Evolutionary conservation across 2,113 vertebrate species (phyloP), one percentile per base, ranked within the genome.

Genomic region (Hyaena hyaena): DNA sequence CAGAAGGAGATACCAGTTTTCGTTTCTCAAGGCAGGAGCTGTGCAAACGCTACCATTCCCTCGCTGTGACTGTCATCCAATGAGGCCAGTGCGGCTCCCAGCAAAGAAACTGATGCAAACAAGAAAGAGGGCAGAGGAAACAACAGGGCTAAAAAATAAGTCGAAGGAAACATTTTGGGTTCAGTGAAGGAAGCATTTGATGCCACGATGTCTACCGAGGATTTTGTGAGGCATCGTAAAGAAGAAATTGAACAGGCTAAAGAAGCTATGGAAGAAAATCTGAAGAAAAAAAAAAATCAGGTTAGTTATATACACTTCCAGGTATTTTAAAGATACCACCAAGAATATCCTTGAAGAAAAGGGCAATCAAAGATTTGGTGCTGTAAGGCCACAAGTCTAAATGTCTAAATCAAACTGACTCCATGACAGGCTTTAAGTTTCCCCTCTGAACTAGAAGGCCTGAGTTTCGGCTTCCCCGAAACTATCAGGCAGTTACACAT

Each of bases 181-280:
- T 99, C 99, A 33, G 99, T 99, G 87, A 99, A 99, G 96, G 99
- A 99, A 97, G 99, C 99, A 0, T 99, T 99, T 61, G 99, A 99
- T 88, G 99, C 99, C 0, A 99, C 99, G 98, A 99, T 99, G 98
- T 99, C 99, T 82, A 99, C 99, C 0, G 99, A 99, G 95, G 99
- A 99, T 96, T 99, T 99, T 97, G 99, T 99, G 83, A 99, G 99
- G 81, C 99, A 99, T 96, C 99, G 99, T 98, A 99, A 99, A 97
- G 99, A 99, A 98, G 99, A 99, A 98, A 99, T 99, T 94, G 99
- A 99, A 97, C 99, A 99, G 97, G 99, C 99, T 77, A 99, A 99
- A 98, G 99, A 99, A 98, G 99, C 99, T 0, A 99, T 99, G 85
- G 99, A 99, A 97, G 99, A 99, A 98, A 99, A 99, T 97, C 98